Base-by-base conservation (phyloP, 2,113 vertebrate species). In the Chunga burmeisteri region DNA sequence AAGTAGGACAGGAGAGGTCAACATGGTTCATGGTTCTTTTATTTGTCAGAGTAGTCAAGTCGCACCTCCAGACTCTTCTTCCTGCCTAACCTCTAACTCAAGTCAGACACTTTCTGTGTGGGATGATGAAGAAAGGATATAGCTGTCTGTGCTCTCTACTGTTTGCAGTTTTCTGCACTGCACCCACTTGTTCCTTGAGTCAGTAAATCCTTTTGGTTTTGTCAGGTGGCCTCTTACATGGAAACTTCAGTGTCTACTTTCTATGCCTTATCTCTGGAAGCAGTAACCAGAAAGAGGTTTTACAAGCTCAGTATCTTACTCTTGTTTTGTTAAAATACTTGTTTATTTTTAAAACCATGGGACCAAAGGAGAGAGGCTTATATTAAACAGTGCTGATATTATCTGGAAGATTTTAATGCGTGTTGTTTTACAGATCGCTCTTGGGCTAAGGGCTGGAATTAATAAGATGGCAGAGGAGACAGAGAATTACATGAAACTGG, bases 311-410 rank as follows among this genome's bases (percentile, higher is more conserved):
- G 50, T 78, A 68, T 86, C 85, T 94, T 91, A 84, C 40, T 13
- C 86, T 88, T 94, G n/a, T 72, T 95, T 94, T 94, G 63, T 91
- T 97, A 66, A 96, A 96, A 92, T 79, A 56, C 63, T 91, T 94
- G 86, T 72, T 93, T 96, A 91, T 95, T 95, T 97, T 96, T 83
- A 78, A 94, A 95, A 61, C 55, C 29, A 22, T 42, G 63, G 32
- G 58, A 84, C 90, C 68, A 81, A 71, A 91, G 56, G 75, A 92
- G 78, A 75, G 88, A 70, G 55, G 74, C 7, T 14, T 90, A 36
- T 71, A 84, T 93, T 96, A 94, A 96, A 86, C 75, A 88, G 72
- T 47, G 52, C 71, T 94, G 85, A 96, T 97, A n/a, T n/a, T 88
- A 94, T 96, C 94, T 93, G 67, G 53, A 93, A 55, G 63, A 81